Evolutionary conservation across 2,888 invertebrate species (phyloP).

Genomic region (Phengaris arion): DNA sequence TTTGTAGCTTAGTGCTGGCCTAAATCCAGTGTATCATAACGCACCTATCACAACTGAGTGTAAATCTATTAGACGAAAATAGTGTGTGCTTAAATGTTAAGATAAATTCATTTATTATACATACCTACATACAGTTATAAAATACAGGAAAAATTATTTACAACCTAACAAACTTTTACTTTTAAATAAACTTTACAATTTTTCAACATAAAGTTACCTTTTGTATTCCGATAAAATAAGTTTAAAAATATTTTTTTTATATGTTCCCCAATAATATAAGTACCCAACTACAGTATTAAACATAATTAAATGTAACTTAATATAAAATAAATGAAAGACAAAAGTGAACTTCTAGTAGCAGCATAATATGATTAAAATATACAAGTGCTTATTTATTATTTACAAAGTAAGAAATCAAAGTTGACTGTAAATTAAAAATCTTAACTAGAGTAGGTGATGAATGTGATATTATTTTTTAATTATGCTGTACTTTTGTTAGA

Average conservation of each 20-base stretch:
- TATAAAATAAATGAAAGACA: conserved; percentile 65
- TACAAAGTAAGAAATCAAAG: conserved; percentile 1
- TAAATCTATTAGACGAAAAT: neutral
- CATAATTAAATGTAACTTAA: conserved; percentile 38
- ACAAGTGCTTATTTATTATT: neutral
- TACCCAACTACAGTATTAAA: conserved; percentile 31
- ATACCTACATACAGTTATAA: too few relatives aligned
- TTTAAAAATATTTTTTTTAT: neutral
- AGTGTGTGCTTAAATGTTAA: too few relatives aligned
- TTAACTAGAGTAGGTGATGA: neutral
- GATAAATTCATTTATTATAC: neutral
- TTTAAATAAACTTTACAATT: too few relatives aligned
- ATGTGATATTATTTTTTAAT: conserved; percentile 9
- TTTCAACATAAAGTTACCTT: neutral
- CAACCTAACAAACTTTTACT: neutral
- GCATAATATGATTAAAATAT: conserved; percentile 41
- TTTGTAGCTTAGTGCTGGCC: conserved; percentile 24
- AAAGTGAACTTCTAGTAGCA: conserved; percentile 72
- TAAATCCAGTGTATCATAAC: conserved; percentile 23
- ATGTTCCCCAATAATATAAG: conserved; percentile 4
- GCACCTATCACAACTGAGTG: neutral
- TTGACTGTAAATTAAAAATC: conserved; percentile 5
- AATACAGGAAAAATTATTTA: neutral
- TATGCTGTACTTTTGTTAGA: too few relatives aligned
- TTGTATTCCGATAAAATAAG: neutral